Base-by-base conservation (phyloP, 2,113 vertebrate species). In the Anolis carolinensis region DNA sequence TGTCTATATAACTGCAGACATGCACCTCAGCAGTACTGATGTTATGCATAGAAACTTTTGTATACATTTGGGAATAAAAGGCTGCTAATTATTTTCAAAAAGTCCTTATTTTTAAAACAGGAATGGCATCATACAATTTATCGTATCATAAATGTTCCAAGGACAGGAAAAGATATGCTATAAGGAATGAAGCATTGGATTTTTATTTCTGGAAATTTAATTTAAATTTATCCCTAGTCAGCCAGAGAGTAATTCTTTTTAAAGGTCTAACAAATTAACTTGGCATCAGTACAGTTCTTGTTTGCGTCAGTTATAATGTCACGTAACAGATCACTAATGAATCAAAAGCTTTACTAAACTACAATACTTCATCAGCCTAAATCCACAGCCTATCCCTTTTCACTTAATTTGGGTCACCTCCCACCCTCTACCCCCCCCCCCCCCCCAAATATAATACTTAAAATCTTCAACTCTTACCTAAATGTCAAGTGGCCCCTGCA, bases 231-330 rank as follows among this genome's bases (percentile, higher is more conserved):
- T 93, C 92, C 73, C 83, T 91, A 74, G 78, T 86, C 83, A 79
- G 87, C 39, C 68, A 82, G 77, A 36, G 71, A 89, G 44, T 62
- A 90, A 36, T 91, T 88, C 1, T 77, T 94, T 94, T 92, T 89
- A 86, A 90, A 89, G 88, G 89, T 75, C 81, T 91, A 91, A 85
- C 30, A 75, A 85, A 93, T 94, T 91, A 88, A 89, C 93, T 92
- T 94, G 92, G 90, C 91, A 87, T 59, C 87, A 82, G 82, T 81
- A 88, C 91, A 86, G 62, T 85, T 91, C 89, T 91, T 92, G 68
- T 75, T 86, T 78, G 52, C 6, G 36, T 86, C 4, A 88, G 52
- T 39, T 90, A 75, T 80, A 90, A 88, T 27, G 84, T 76, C 21
- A 1, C 55, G 36, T 71, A 84, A 90, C 65, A 90, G 77, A 85